A percentile compares a stretch with the other conserved stretches of the same genome.
phyloP scores from a whole-genome alignment of 2,888 invertebrate species.

The Sphaerophoria rueppellii region DNA sequence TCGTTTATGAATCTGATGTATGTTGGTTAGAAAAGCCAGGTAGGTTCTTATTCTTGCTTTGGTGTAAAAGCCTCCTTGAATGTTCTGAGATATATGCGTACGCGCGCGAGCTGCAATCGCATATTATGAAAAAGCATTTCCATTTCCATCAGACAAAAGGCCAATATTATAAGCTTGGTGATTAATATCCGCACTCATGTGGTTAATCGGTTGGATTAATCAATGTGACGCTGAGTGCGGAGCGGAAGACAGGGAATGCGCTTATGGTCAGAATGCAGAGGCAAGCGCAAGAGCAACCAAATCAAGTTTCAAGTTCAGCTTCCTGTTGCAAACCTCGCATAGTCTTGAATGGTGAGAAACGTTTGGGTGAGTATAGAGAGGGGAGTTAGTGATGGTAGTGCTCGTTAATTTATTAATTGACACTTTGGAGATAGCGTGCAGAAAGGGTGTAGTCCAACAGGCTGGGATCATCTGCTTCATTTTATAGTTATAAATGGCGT shows the following conservation, averaged over 20 bases:
- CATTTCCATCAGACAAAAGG: constrained; percentile 60
- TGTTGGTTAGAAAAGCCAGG: constrained; percentile 13
- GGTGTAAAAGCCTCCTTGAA: constrained; percentile 60
- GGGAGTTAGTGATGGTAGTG: constrained; percentile 3
- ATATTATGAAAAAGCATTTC: constrained; percentile 8
- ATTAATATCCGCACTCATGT: constrained; percentile 71
- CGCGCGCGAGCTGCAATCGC: constrained; percentile 20
- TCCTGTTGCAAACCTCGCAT: constrained; percentile 47
- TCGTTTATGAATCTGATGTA: background rate
- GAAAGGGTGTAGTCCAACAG: constrained; percentile 34
- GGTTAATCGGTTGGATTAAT: constrained; percentile 72
- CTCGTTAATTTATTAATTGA: constrained; percentile 55
- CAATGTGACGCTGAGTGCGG: constrained; percentile 59
- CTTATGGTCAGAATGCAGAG: background rate
- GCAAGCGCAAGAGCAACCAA: constrained; percentile 20
- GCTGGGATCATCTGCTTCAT: constrained; percentile 29
- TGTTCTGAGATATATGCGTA: constrained; percentile 60
- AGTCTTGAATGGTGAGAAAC: background rate
- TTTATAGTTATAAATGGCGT: constrained; percentile 25
- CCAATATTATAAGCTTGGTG: constrained; percentile 51
- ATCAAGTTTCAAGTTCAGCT: constrained; percentile 54
- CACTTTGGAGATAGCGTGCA: constrained; percentile 41
- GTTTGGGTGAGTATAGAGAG: background rate
- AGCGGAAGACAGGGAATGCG: constrained; percentile 1
- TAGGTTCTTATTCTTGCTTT: background rate